Percentiles rank a stretch among this genome's conserved stretches.
Conservation (phyloP, 35 echinoderm and acorn worm genomes). For the Antedon bifida region DNA sequence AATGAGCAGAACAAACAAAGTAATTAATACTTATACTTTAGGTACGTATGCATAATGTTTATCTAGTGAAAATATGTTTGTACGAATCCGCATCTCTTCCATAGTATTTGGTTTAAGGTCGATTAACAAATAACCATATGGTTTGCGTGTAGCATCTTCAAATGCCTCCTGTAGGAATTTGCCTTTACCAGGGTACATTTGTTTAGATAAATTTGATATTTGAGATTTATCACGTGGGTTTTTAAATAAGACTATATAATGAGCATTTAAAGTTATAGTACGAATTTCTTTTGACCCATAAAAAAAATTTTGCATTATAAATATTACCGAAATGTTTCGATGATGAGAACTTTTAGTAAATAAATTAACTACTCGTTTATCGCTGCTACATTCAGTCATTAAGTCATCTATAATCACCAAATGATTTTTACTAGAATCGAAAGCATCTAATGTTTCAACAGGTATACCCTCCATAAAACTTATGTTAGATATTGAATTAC, state of each 20-base stretch:
- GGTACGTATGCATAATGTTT: not conserved
- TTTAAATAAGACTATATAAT: slow-evolving; percentile 17
- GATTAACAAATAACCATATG: slow-evolving; percentile 27
- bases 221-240: slow-evolving; percentile 9
- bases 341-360: slow-evolving; percentile 24
- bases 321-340: slow-evolving; percentile 6
- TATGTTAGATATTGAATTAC: not conserved
- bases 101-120: slow-evolving; percentile 12
- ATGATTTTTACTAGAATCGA: no score
- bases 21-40: not conserved
- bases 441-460: no score
- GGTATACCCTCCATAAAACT: not conserved
- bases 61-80: slow-evolving; percentile 15
- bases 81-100: slow-evolving; percentile 18
- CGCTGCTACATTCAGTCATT: slow-evolving; percentile 8
- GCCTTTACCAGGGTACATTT: slow-evolving; percentile 23
- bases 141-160: slow-evolving; percentile 13
- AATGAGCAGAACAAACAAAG: not conserved
- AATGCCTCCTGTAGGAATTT: slow-evolving; percentile 27
- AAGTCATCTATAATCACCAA: no score
- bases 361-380: slow-evolving; percentile 12
- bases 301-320: no score
- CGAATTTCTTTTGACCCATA: no score
- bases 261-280: slow-evolving; percentile 22
- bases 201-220: slow-evolving; percentile 15